Conservation (phyloP, 2,888 invertebrate species). For the Apocheima hispidaria region DNA sequence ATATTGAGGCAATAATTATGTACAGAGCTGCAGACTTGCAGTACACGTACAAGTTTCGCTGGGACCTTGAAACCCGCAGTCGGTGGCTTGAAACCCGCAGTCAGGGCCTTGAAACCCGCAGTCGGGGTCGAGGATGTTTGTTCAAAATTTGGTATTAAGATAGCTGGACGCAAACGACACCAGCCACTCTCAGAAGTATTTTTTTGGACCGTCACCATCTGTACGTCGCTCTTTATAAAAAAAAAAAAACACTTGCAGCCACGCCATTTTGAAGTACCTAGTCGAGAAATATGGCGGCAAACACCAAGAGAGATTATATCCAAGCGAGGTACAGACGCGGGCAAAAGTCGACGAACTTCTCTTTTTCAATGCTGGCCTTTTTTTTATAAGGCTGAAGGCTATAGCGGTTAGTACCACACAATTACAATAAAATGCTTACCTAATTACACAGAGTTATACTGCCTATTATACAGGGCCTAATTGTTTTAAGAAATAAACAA, state of each 20-base stretch:
- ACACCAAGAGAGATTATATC: conserved; percentile 55
- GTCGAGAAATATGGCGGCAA: conserved; percentile 56
- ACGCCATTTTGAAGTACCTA: conserved; percentile 64
- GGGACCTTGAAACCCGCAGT: no score
- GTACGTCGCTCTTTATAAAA: neutral
- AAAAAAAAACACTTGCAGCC: conserved; percentile 43
- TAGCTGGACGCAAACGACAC: no score
- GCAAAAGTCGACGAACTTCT: conserved; percentile 59
- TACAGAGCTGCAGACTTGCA: no score
- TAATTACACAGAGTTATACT: no score
- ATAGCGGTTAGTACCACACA: conserved; percentile 55
- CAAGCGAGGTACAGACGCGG: conserved; percentile 54
- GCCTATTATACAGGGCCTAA: no score
- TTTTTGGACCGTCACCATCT: no score
- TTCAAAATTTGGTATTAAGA: neutral
- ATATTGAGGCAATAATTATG: neutral
- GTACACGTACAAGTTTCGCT: no score
- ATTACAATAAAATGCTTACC: neutral
- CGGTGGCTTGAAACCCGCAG: no score
- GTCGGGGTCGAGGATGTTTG: no score
- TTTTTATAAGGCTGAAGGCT: conserved; percentile 56
- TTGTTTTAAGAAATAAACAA: no score
- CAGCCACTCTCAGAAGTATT: no score
- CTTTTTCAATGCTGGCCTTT: conserved; percentile 62
- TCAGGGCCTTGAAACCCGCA: no score